A percentile compares a stretch with the other conserved stretches of the same genome.
phyloP scores from a whole-genome alignment of 2,113 vertebrate species.

The Dasyurus viverrinus region DNA sequence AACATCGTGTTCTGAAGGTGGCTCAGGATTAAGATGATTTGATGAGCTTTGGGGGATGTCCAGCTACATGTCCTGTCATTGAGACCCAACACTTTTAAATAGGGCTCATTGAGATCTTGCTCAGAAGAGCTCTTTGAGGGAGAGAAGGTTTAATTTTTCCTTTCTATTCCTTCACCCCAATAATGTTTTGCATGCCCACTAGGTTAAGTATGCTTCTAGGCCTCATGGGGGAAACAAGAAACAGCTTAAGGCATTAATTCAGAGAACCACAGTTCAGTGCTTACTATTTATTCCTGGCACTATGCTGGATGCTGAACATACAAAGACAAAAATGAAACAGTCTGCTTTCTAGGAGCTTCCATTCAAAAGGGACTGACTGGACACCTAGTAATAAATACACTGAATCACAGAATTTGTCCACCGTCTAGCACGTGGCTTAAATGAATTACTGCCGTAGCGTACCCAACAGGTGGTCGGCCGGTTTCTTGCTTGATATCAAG shows the following conservation, averaged over 20 bases:
- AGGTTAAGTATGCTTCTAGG: background rate
- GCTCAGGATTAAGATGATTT: conserved; percentile 61
- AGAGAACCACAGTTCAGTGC: background rate
- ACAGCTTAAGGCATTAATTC: background rate
- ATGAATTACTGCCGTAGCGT: background rate
- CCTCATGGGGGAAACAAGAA: background rate
- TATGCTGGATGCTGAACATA: background rate
- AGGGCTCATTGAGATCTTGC: conserved; percentile 42
- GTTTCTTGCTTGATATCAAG: background rate
- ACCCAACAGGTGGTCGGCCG: background rate
- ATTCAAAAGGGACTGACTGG: background rate
- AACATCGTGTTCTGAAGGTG: conserved; percentile 39
- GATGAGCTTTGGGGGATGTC: conserved; percentile 60
- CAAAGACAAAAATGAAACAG: background rate
- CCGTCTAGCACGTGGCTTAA: background rate
- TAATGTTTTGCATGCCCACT: conserved; percentile 26
- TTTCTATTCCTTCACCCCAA: background rate
- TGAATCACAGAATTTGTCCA: background rate
- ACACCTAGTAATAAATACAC: background rate
- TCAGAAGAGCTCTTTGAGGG: conserved; percentile 65
- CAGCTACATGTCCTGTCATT: background rate
- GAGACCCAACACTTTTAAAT: conserved; percentile 51
- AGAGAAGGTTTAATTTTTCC: conserved; percentile 46
- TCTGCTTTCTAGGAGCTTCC: background rate
- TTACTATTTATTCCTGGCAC: background rate